Percentiles rank a stretch among this genome's conserved stretches.
Evolutionary conservation across 2,888 invertebrate genomes (phyloP).

Genomic region (Keiferia lycopersicella): DNA sequence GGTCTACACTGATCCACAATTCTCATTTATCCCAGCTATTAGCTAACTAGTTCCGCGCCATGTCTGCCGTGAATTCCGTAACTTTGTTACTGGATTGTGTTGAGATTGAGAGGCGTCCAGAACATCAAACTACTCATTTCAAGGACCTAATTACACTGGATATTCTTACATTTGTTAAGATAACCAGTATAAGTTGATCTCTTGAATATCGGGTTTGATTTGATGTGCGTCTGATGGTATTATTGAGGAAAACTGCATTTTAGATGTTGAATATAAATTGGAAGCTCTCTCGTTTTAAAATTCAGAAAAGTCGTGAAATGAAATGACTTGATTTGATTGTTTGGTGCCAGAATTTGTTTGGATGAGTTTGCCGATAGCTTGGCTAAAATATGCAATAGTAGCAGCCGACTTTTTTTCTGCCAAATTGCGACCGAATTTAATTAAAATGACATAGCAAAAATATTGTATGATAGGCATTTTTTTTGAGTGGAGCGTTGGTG

Average conservation of each 20-base stretch:
- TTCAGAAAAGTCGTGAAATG: background rate
- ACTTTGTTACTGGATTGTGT: slow-evolving; percentile 2
- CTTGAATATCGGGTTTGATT: no score
- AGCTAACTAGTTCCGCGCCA: slow-evolving; percentile 13
- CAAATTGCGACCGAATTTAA: background rate
- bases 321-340: background rate
- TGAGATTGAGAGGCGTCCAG: slow-evolving; percentile 7
- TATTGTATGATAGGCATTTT: background rate
- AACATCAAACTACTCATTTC: no score
- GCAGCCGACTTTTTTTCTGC: background rate
- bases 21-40: slow-evolving; percentile 15
- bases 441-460: background rate
- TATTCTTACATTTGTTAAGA: no score
- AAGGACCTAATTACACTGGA: no score
- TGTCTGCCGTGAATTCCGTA: slow-evolving; percentile 10
- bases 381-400: background rate
- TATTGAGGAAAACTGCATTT: slow-evolving; percentile 6
- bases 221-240: no score
- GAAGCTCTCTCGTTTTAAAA: background rate
- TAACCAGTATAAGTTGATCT: no score
- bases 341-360: slow-evolving; percentile 2
- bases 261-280: background rate
- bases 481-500: no score
- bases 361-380: background rate
- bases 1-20: background rate